Evolutionary conservation across 2,113 vertebrate species (phyloP).

Genomic region (Mystacornis crossleyi): DNA sequence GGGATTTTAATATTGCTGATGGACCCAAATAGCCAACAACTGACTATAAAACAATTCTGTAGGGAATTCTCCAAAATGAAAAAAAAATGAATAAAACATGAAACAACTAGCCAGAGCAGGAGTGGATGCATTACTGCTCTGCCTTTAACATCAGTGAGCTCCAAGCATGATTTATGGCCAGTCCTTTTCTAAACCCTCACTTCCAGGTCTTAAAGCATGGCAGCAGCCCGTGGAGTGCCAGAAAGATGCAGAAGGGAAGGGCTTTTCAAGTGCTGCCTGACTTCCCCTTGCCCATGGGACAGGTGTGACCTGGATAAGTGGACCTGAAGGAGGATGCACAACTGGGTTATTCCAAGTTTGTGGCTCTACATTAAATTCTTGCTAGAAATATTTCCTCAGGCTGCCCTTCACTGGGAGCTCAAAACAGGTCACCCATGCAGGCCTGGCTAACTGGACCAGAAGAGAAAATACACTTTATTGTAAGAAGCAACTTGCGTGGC

Average conservation of each 20-base stretch:
- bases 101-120: neutral
- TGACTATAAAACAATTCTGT: neutral
- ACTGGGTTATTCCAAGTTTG: neutral
- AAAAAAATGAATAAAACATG: neutral
- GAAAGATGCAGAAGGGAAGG: neutral
- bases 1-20: neutral
- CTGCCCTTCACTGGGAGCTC: neutral
- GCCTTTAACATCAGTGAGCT: neutral
- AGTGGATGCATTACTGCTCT: neutral
- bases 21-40: neutral
- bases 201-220: neutral
- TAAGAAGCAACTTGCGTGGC: neutral
- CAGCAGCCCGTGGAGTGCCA: neutral
- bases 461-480: neutral
- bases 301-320: slow-evolving; percentile 36
- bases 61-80: neutral
- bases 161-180: neutral
- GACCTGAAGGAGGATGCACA: neutral
- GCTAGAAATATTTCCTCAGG: neutral
- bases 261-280: neutral
- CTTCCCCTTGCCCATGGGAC: slow-evolving; percentile 15
- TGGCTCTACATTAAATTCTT: neutral
- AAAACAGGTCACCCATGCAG: neutral
- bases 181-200: neutral
- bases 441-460: neutral